phyloP scores from a whole-genome alignment of 2,888 invertebrate genomes.

The Andrena bucephala region DNA sequence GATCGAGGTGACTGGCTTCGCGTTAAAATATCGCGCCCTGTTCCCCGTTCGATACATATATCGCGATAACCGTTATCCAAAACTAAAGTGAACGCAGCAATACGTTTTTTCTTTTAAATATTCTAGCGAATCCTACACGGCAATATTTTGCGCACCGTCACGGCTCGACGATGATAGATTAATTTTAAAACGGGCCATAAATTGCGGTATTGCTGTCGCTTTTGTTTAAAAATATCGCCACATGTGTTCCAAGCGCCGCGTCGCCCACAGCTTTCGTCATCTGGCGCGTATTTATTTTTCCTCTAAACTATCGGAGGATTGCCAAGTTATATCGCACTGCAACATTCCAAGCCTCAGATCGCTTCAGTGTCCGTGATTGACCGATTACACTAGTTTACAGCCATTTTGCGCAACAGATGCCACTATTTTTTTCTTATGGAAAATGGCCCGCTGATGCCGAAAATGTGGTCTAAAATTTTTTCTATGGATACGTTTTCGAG shows the following conservation, averaged over 20 bases:
- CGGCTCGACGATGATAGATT: background rate
- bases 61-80: conserved; percentile 1
- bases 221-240: conserved; percentile 6
- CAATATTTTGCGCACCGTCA: background rate
- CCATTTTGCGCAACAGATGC: too few relatives aligned
- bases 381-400: background rate
- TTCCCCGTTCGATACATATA: background rate
- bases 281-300: background rate
- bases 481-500: too few relatives aligned
- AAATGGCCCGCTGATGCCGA: too few relatives aligned
- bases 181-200: conserved; percentile 1
- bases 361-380: background rate
- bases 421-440: too few relatives aligned
- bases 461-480: too few relatives aligned
- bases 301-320: background rate
- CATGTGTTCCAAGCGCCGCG: background rate
- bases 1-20: background rate
- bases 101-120: conserved; percentile 3
- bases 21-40: conserved; percentile 2
- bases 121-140: background rate
- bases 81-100: background rate
- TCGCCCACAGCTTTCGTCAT: background rate
- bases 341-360: background rate
- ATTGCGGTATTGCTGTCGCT: background rate
- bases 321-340: background rate